Evolutionary conservation across 2,113 vertebrate species (phyloP).

Genomic region (Istiophorus platypterus): DNA sequence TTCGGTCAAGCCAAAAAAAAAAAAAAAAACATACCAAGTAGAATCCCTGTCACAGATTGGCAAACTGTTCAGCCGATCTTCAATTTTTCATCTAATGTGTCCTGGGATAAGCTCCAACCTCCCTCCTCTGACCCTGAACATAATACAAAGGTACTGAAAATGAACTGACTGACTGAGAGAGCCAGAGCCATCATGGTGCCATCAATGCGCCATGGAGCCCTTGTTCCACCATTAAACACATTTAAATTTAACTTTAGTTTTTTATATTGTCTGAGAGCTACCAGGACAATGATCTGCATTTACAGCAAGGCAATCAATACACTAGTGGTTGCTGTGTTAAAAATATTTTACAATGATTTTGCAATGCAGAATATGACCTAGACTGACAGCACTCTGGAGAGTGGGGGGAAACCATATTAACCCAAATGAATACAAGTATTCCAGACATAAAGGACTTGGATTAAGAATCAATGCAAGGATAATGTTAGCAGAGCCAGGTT

Average conservation of each 20-base stretch:
- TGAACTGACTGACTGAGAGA: neutral
- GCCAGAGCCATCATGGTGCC: neutral
- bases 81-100: neutral
- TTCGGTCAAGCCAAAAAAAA: neutral
- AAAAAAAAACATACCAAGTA: neutral
- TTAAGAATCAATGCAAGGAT: neutral
- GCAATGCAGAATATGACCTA: constrained; percentile 19
- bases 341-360: constrained; percentile 26
- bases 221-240: neutral
- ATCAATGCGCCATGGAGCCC: neutral
- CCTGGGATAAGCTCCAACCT: neutral
- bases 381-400: constrained; percentile 27
- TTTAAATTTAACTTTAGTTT: neutral
- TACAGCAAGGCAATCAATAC: neutral
- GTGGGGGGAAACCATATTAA: constrained; percentile 35
- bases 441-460: neutral
- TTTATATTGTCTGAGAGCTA: neutral
- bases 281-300: neutral
- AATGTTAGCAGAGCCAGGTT: neutral
- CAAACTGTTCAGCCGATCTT: neutral
- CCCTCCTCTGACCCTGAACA: neutral
- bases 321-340: neutral
- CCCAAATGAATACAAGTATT: constrained; percentile 25
- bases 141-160: neutral
- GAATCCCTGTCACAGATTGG: neutral